Percentiles rank a stretch among this genome's conserved stretches.
phyloP scores from a whole-genome alignment of 2,113 vertebrate genomes.

The Propithecus coquereli region DNA sequence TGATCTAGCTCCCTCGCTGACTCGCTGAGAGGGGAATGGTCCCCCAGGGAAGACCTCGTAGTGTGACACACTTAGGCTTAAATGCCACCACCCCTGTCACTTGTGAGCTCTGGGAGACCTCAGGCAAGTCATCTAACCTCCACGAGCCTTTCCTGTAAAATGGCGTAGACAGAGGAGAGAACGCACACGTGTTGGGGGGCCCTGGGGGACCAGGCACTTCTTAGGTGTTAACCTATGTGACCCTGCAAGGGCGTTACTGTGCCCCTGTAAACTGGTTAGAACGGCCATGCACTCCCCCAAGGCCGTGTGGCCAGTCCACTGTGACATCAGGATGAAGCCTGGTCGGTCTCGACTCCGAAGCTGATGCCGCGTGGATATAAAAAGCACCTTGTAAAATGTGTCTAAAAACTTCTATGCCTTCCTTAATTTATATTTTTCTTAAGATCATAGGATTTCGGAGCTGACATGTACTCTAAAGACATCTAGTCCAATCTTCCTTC shows the following conservation, averaged over 20 bases:
- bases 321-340: background rate
- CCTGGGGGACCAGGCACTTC: no score
- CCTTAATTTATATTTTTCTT: background rate
- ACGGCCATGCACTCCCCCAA: no score
- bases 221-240: rapidly evolving
- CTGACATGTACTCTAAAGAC: background rate
- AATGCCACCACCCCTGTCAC: rapidly evolving
- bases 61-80: background rate
- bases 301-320: background rate
- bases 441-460: background rate
- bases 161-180: background rate
- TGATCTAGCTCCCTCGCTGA: rapidly evolving
- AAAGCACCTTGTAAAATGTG: background rate
- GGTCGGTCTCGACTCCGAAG: background rate
- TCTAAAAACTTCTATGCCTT: background rate
- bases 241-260: background rate
- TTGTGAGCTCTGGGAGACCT: background rate
- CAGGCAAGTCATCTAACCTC: background rate
- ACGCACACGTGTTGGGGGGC: rapidly evolving
- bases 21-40: background rate
- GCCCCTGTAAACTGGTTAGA: background rate
- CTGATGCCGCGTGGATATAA: background rate
- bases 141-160: background rate
- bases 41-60: background rate
- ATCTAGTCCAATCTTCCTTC: background rate